These are phyloP conservation scores for Orthosia cruda DNA, from an alignment of 2,888 invertebrate species.

Conservation along the genomic window DNA sequence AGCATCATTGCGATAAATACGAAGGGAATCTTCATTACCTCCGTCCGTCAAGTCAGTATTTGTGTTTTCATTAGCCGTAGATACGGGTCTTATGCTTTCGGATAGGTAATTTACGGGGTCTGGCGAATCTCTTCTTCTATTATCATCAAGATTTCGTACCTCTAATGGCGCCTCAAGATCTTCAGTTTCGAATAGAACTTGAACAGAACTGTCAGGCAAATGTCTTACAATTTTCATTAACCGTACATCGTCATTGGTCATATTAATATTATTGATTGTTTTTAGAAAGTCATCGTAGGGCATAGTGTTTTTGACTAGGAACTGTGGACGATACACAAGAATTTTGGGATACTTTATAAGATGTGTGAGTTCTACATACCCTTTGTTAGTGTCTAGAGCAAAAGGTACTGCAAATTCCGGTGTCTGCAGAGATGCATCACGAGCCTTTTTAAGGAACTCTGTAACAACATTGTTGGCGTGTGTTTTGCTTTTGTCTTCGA, in stretches of 20 bases:
- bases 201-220: conserved; percentile 41
- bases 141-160: conserved; percentile 41
- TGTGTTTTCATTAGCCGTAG: not conserved
- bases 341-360: conserved; percentile 63
- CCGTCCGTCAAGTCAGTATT: conserved; percentile 16
- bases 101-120: not conserved
- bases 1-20: not conserved
- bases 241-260: conserved; percentile 46
- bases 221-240: conserved; percentile 62
- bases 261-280: conserved; percentile 38
- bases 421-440: conserved; percentile 47
- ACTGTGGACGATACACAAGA: conserved; percentile 60
- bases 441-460: conserved; percentile 51
- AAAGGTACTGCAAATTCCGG: conserved; percentile 49
- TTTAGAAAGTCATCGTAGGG: conserved; percentile 59
- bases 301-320: conserved; percentile 61
- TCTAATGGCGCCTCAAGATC: conserved; percentile 50
- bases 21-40: not conserved
- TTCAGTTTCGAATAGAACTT: conserved; percentile 59
- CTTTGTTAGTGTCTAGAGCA: conserved; percentile 47
- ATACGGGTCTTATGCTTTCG: not conserved
- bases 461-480: conserved; percentile 30
- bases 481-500: conserved; percentile 22
- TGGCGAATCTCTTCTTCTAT: conserved; percentile 22
- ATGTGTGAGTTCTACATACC: conserved; percentile 63